Evolutionary conservation across 2,888 invertebrate species (phyloP).

Genomic region (Pseudococcus viburni): DNA sequence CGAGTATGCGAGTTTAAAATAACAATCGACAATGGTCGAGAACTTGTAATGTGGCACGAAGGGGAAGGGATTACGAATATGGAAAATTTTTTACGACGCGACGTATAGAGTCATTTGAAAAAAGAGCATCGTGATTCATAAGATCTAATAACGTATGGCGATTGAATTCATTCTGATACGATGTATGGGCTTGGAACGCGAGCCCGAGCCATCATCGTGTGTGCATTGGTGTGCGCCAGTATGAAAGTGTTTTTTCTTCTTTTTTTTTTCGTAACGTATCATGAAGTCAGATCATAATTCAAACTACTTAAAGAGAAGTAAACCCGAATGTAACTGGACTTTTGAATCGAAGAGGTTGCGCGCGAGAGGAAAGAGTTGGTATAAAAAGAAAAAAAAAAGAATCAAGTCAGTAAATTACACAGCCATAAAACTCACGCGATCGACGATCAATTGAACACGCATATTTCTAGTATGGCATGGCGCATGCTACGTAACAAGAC

Average conservation of each 20-base stretch:
- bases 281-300: slow-evolving; percentile 57
- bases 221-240: background rate
- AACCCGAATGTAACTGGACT: slow-evolving; percentile 62
- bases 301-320: slow-evolving; percentile 60
- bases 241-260: slow-evolving; percentile 1
- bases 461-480: slow-evolving; percentile 51
- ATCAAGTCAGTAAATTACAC: slow-evolving; percentile 61
- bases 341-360: slow-evolving; percentile 21
- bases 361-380: background rate
- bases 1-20: background rate
- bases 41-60: background rate
- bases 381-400: slow-evolving; percentile 36
- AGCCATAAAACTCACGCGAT: slow-evolving; percentile 63
- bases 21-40: background rate
- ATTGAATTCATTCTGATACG: slow-evolving; percentile 43
- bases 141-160: slow-evolving; percentile 12
- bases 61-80: background rate
- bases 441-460: slow-evolving; percentile 63
- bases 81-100: background rate
- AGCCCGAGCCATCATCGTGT: slow-evolving; percentile 45
- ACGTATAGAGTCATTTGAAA: background rate
- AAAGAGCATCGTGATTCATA: slow-evolving; percentile 6
- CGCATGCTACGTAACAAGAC: slow-evolving; percentile 60
- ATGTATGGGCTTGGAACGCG: background rate
- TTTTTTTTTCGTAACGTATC: slow-evolving; percentile 53